Base-by-base conservation (phyloP, 2,113 vertebrate genomes). In the Strigops habroptila region DNA sequence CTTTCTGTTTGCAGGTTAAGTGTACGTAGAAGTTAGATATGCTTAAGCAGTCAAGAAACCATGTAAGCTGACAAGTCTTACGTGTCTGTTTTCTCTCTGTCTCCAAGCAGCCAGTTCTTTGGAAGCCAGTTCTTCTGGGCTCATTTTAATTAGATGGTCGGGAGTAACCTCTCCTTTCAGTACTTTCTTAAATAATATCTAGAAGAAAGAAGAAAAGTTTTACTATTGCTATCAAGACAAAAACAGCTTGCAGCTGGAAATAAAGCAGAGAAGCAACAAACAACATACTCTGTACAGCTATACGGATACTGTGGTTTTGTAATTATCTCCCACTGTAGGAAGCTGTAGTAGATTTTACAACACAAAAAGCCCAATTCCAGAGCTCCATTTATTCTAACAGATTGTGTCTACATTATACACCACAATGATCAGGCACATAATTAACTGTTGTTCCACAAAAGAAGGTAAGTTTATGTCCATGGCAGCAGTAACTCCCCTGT, bases 81-180 rank as follows among this genome's bases (percentile, higher is more conserved):
- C 99, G 28, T 99, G 99, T 98, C 99, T 98, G 95, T 99, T 99
- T 97, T 99, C 99, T 96, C 99, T 98, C 96, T 98, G 98, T 97
- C 99, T 98, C 99, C 99, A 99, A 60, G 99, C 99, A 96, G 99
- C 99, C 95, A 99, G 95, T 91, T 99, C 99, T 96, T 99, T 99
- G 15, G 99, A 99, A 91, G 99, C 99, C 91, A 99, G 96, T 81
- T 99, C 99, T 97, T 99, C 99, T 7, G 99, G 99, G 96, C 99
- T 99, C 99, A 99, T 99, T 96, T 98, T 99, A 97, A 99, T 99
- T 48, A 99, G 97, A 97, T 99, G 99, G 91, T 98, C 97, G 88
- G 99, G 99, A 93, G 99, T 99, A 93, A 99, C 99, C 86, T 99
- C 99, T 92, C 99, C 99, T 97, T 98, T 99, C 60, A 99, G 96